phyloP scores from a whole-genome alignment of 2,113 vertebrate genomes.

The Puffinus mauretanicus region DNA sequence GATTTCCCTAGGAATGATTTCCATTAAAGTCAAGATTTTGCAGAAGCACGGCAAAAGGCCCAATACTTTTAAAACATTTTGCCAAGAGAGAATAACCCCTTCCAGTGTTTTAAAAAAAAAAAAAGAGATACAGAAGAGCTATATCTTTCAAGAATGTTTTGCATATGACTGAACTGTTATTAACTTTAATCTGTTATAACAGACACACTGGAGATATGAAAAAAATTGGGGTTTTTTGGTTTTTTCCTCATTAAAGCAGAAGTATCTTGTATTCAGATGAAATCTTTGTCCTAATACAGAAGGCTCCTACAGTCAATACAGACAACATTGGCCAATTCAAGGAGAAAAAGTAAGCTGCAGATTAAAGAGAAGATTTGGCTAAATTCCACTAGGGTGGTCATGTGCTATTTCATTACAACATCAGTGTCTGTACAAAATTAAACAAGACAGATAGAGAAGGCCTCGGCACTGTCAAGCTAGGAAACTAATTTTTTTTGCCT shows the following conservation, averaged over 20 bases:
- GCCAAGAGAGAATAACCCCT: background rate
- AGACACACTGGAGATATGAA: background rate
- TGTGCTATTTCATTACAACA: background rate
- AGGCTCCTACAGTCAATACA: background rate
- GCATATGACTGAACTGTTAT: background rate
- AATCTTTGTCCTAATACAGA: conserved; percentile 9
- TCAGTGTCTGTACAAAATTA: background rate
- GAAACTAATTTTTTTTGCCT: background rate
- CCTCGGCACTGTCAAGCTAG: background rate
- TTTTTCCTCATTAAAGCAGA: background rate
- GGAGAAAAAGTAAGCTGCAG: conserved; percentile 1
- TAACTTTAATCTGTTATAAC: background rate
- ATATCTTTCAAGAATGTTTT: background rate
- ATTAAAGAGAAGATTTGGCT: conserved; percentile 21
- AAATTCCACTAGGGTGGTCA: background rate
- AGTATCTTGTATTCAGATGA: background rate
- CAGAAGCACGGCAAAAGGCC: background rate
- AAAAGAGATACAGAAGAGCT: background rate
- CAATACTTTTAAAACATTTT: background rate
- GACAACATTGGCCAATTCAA: background rate
- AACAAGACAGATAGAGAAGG: background rate
- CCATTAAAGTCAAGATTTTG: background rate
- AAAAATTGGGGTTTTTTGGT: background rate
- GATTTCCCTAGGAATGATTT: background rate
- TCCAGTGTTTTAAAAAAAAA: background rate